phyloP scores from a whole-genome alignment of 2,113 vertebrate genomes.

The Oryzias melastigma region DNA sequence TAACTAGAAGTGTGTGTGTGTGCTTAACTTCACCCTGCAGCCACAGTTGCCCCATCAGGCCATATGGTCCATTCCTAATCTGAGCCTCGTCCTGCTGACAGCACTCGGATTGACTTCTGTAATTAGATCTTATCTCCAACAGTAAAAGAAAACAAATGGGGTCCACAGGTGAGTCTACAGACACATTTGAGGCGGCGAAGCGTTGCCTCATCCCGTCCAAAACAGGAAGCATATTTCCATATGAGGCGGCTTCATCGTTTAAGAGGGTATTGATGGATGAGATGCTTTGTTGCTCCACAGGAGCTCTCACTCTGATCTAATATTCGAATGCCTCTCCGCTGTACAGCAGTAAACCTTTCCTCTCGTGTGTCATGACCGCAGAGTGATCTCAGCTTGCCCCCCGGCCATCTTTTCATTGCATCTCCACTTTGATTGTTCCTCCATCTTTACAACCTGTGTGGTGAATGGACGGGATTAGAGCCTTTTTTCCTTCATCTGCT shows the following conservation, averaged over 20 bases:
- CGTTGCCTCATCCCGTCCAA: neutral
- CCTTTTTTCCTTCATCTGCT: neutral
- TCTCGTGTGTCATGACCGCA: slow-evolving; percentile 39
- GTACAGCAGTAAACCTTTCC: slow-evolving; percentile 44
- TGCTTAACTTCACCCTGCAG: slow-evolving; percentile 17
- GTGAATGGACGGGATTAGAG: slow-evolving; percentile 53
- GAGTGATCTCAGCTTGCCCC: slow-evolving; percentile 53
- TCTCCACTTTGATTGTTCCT: slow-evolving; percentile 53
- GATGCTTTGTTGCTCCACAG: slow-evolving; percentile 15
- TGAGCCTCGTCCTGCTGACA: slow-evolving; percentile 66
- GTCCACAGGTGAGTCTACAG: slow-evolving; percentile 19
- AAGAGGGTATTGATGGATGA: slow-evolving; percentile 26
- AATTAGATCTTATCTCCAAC: slow-evolving; percentile 67
- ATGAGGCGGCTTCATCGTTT: slow-evolving; percentile 6
- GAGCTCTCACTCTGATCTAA: slow-evolving; percentile 41
- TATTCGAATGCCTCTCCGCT: slow-evolving; percentile 47
- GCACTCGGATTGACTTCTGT: slow-evolving; percentile 66
- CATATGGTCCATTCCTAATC: slow-evolving; percentile 72
- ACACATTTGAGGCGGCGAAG: slow-evolving; percentile 6
- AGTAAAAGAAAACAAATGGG: slow-evolving; percentile 10
- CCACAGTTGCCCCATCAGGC: slow-evolving; percentile 59
- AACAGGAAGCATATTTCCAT: slow-evolving; percentile 6
- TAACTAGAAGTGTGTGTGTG: slow-evolving; percentile 21
- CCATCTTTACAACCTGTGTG: slow-evolving; percentile 55
- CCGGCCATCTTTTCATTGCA: slow-evolving; percentile 51